Percentiles rank a stretch among this genome's conserved stretches.
Evolutionary conservation across 1,140 invertebrate genomes (phyloP).

Genomic region (Cryptotermes secundus): DNA sequence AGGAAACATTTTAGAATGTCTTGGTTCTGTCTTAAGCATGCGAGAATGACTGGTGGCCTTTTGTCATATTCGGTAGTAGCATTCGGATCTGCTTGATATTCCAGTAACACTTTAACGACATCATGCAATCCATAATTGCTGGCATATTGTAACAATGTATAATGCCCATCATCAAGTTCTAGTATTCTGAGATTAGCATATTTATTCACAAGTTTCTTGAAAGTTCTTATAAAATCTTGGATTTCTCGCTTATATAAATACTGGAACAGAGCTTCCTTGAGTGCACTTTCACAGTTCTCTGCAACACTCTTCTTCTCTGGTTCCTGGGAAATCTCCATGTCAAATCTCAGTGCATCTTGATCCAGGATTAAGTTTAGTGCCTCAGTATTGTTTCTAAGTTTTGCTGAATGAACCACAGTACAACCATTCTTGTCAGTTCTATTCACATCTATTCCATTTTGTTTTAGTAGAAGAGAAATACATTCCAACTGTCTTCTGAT

Average conservation of each 20-base stretch:
- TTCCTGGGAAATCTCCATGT: conserved; percentile 42
- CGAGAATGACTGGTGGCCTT: conserved; percentile 56
- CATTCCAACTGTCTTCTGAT: neutral
- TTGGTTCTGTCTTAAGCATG: conserved; percentile 59
- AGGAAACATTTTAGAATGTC: conserved; percentile 61
- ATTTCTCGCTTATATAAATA: conserved; percentile 9
- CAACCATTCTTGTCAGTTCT: conserved; percentile 40
- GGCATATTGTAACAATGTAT: conserved; percentile 60
- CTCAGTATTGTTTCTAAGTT: conserved; percentile 47
- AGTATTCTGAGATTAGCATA: neutral
- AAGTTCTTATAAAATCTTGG: conserved; percentile 3
- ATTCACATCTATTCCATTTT: conserved; percentile 39
- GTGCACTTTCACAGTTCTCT: neutral
- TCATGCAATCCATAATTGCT: conserved; percentile 59
- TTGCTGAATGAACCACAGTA: conserved; percentile 40
- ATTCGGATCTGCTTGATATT: conserved; percentile 55
- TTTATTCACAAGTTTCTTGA: neutral
- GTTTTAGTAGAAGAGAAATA: conserved; percentile 37
- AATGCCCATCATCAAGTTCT: conserved; percentile 50
- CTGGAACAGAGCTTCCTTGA: neutral
- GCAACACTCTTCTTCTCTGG: neutral
- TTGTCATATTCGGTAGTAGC: conserved; percentile 36
- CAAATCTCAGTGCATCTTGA: neutral
- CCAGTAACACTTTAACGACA: conserved; percentile 57
- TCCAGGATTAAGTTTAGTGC: neutral